Percentiles rank a stretch among this genome's conserved stretches.
Evolutionary conservation across 1,140 invertebrate species (phyloP).

Genomic region (Platyura marginata): DNA sequence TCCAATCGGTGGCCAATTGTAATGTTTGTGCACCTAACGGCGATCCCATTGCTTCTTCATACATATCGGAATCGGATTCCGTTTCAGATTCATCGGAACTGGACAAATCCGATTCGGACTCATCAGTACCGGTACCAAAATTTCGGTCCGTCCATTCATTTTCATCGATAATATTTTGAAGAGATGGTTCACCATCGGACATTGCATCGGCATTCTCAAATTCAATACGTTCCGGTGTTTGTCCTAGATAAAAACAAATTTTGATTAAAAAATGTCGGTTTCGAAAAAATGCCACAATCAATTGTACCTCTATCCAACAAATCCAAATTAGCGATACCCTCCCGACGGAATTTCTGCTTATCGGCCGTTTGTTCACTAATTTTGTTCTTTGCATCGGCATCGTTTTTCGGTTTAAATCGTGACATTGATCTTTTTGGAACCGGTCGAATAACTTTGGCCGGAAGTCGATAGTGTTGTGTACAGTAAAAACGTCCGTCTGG

Average conservation of each 20-base stretch:
- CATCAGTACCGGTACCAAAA: constrained; percentile 62
- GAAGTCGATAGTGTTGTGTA: constrained; percentile 54
- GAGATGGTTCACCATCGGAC: constrained; percentile 50
- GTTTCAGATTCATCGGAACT: constrained; percentile 18
- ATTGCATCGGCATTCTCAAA: constrained; percentile 41
- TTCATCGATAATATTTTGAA: constrained; percentile 59
- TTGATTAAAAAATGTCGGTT: too few species aligned
- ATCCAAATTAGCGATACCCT: constrained; percentile 33
- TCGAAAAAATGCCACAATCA: too few species aligned
- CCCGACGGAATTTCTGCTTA: constrained; percentile 8
- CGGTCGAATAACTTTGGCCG: constrained; percentile 17
- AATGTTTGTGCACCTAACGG: constrained; percentile 23
- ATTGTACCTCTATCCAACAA: constrained; percentile 35
- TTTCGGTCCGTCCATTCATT: constrained; percentile 87
- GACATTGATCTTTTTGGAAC: constrained; percentile 7
- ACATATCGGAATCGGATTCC: constrained; percentile 20
- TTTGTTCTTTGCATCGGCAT: constrained; percentile 8
- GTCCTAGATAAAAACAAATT: too few species aligned
- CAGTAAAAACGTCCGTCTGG: constrained; percentile 63
- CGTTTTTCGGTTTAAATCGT: constrained; percentile 9
- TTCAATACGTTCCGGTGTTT: constrained; percentile 70
- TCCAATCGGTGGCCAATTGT: constrained; percentile 23
- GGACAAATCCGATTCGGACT: constrained; percentile 35
- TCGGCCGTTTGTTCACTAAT: constrained; percentile 4
- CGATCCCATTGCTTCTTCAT: constrained; percentile 24